Conservation (phyloP, 1,140 invertebrate species). For the Drosophila malerkotliana region DNA sequence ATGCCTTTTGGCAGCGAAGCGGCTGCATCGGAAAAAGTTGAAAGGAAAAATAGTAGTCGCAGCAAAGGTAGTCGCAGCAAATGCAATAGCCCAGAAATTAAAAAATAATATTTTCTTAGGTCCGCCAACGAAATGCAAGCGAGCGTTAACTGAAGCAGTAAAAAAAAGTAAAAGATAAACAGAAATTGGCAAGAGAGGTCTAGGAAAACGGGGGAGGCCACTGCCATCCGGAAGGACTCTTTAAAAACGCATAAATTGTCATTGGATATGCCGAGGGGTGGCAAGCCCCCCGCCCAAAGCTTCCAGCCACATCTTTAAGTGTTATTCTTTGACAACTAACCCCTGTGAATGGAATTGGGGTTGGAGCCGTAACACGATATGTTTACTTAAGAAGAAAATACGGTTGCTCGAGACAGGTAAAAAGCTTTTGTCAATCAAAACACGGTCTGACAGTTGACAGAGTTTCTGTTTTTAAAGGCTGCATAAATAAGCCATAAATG, state of each 20-base stretch:
- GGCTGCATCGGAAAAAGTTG: constrained; percentile 27
- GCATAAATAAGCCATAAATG: constrained; percentile 74
- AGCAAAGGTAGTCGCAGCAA: constrained; percentile 26
- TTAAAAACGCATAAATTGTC: constrained; percentile 80
- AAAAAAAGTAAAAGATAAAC: constrained; percentile 31
- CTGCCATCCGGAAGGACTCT: constrained; percentile 42
- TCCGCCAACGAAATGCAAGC: constrained; percentile 64
- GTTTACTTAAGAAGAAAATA: constrained; percentile 51
- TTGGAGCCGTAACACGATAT: constrained; percentile 64
- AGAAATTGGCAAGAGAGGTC: not conserved
- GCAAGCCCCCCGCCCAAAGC: not conserved
- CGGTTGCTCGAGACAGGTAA: constrained; percentile 36
- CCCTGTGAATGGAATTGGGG: constrained; percentile 19
- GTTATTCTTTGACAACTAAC: constrained; percentile 71
- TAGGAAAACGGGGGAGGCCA: not conserved
- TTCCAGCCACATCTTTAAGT: constrained; percentile 59
- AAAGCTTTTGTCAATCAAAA: constrained; percentile 51
- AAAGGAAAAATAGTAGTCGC: constrained; percentile 16
- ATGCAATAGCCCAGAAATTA: constrained; percentile 77
- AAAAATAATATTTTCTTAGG: constrained; percentile 78
- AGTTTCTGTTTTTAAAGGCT: constrained; percentile 64
- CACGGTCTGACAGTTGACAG: constrained; percentile 69
- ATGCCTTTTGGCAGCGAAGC: constrained; percentile 67
- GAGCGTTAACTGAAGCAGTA: constrained; percentile 60
- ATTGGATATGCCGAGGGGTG: constrained; percentile 34